Base-by-base conservation (phyloP, 2,113 vertebrate species). In the Sialia sialis region DNA sequence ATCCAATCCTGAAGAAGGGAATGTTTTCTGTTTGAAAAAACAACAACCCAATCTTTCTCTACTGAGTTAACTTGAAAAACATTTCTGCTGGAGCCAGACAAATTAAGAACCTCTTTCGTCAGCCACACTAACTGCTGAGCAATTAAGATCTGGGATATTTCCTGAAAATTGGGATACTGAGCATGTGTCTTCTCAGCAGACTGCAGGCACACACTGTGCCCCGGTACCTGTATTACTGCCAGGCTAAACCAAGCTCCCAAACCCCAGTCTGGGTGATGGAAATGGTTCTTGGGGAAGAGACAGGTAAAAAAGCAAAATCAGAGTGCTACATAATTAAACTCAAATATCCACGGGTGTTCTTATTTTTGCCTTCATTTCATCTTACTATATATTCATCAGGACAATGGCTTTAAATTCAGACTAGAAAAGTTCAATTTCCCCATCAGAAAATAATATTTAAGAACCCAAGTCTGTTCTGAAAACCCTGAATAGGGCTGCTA, bases 21-120 rank as follows among this genome's bases (percentile, higher is more conserved):
- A 62, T 20, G 14, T n/a, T 74, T 93, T 48, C 56, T 79, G 18
- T 77, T 9, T 16, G 26, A 26, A 26, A 18, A 55, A 68, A 78
- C 54, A 39, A 58, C 49, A 1, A 0, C 14, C 19, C 20, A 2
- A 29, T 29, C 15, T 72, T 51, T 5, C 8, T 43, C 46, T 56
- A 12, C 20, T 87, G 26, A 58, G 44, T 63, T 89, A 84, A 69
- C 32, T 32, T 59, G 55, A 80, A 80, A 62, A 91, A 64, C 52
- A 60, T 13, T 83, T 93, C 43, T 87, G 49, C 52, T 81, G 84
- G 51, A 94, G 70, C 70, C 78, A 91, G 81, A 38, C 48, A 81
- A 80, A 91, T 80, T 51, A 83, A 77, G 78, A 85, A 76, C 29
- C 46, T 54, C 38, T 90, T 90, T 96, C 92, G 79, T 92, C 82